These are phyloP conservation scores for Penaeus vannamei DNA, from an alignment of 1,140 invertebrate species.

Conservation along the genomic window DNA sequence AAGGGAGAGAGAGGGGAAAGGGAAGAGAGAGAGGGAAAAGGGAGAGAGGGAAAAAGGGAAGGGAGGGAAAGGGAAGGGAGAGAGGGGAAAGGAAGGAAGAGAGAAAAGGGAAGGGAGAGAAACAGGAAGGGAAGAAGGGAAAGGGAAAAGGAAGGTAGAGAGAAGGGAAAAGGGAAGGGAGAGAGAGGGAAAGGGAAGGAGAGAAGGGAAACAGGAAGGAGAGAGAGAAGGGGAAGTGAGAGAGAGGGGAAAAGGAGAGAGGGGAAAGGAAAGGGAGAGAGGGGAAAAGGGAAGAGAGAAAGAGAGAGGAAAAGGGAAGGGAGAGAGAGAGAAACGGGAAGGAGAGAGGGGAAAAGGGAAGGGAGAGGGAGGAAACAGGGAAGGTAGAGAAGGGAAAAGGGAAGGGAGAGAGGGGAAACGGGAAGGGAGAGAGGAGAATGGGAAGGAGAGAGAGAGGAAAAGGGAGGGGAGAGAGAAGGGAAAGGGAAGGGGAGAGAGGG, in stretches of 20 bases:
- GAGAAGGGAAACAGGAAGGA: slow-evolving; percentile 21
- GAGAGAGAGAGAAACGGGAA: slow-evolving; percentile 3
- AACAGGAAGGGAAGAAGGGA: background rate
- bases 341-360: background rate
- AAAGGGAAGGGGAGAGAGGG: too few relatives aligned
- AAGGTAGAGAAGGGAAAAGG: background rate
- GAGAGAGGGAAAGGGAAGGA: slow-evolving; percentile 14
- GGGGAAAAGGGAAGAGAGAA: background rate
- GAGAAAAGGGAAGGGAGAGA: background rate
- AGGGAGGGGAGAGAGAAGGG: background rate
- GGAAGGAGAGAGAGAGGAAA: slow-evolving; percentile 28
- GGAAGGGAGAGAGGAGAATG: slow-evolving; percentile 30
- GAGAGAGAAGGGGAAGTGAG: background rate
- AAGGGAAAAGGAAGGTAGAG: background rate
- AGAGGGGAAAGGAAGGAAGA: background rate
- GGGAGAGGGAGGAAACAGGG: background rate
- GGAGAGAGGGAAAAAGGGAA: background rate
- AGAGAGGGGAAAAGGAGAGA: background rate
- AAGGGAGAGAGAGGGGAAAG: background rate
- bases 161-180: background rate
- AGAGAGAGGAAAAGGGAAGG: background rate
- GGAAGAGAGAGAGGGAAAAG: background rate
- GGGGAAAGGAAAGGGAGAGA: background rate
- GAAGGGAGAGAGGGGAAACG: background rate
- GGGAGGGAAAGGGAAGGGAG: background rate